phyloP scores from a whole-genome alignment of 2,797 vertebrate species.

The Mycteria americana region DNA sequence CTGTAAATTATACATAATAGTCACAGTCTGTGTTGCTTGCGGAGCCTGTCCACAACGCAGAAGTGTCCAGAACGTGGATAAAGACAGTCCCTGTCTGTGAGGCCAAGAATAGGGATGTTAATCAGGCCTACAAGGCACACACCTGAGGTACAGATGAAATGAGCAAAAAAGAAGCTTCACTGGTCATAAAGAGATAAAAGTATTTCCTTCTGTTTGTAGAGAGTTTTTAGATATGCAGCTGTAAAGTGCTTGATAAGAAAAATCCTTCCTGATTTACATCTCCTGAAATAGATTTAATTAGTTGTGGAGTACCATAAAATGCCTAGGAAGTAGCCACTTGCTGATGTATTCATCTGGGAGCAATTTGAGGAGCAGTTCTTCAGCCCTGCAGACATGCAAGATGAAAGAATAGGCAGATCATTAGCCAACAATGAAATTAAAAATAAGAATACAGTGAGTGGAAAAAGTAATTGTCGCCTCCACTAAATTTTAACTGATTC shows the following conservation, averaged over 20 bases:
- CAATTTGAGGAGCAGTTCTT: conserved; percentile 4
- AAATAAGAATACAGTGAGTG: conserved; percentile 25
- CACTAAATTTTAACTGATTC: conserved; percentile 13
- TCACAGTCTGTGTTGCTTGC: neutral
- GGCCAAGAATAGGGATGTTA: neutral
- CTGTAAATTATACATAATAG: neutral
- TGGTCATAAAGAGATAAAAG: neutral
- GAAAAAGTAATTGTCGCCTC: conserved; percentile 38
- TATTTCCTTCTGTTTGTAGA: neutral
- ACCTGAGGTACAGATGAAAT: neutral
- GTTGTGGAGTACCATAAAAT: conserved; percentile 9
- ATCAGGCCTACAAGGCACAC: neutral
- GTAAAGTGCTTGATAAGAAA: conserved; percentile 12
- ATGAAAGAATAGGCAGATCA: conserved; percentile 54
- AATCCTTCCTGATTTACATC: neutral
- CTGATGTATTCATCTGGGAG: conserved; percentile 24
- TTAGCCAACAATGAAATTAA: conserved; percentile 64
- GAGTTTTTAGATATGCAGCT: conserved; percentile 2
- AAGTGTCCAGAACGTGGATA: neutral
- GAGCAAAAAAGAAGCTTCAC: neutral
- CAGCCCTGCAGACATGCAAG: neutral
- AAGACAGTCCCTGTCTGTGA: neutral
- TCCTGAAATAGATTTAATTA: conserved; percentile 38
- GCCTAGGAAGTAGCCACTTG: conserved; percentile 38
- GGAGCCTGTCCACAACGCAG: neutral